phyloP scores from a whole-genome alignment of 1,140 invertebrate species.

The Hycleus phaleratus region DNA sequence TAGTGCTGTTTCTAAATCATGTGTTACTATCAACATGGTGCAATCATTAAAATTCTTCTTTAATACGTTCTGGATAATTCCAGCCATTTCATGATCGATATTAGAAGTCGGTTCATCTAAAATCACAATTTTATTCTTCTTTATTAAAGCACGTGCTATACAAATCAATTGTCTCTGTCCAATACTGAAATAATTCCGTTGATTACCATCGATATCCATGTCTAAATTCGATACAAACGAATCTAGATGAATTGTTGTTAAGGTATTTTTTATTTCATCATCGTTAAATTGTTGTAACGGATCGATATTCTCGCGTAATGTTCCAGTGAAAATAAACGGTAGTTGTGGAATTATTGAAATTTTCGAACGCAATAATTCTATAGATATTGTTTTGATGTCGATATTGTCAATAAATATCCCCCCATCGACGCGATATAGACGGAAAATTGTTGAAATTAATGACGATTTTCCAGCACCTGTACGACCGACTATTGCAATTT shows the following conservation, averaged over 20 bases:
- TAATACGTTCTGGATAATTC: conserved; percentile 31
- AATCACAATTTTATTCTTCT: conserved; percentile 45
- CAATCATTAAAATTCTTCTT: conserved; percentile 52
- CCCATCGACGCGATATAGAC: conserved; percentile 19
- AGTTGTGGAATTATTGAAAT: conserved; percentile 65
- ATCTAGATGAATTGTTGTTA: background rate
- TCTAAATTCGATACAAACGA: conserved; percentile 25
- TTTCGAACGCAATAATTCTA: conserved; percentile 42
- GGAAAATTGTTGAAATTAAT: conserved; percentile 53
- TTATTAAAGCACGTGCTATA: conserved; percentile 65
- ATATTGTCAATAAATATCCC: conserved; percentile 18
- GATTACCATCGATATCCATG: background rate
- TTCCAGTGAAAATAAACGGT: conserved; percentile 56
- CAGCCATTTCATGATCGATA: conserved; percentile 41
- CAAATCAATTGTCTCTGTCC: conserved; percentile 42
- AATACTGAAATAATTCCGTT: conserved; percentile 11
- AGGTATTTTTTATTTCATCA: conserved; percentile 28
- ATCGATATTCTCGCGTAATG: conserved; percentile 54
- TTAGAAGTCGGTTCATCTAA: conserved; percentile 54
- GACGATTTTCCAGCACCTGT: conserved; percentile 79
- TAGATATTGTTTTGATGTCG: conserved; percentile 6
- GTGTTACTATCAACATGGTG: conserved; percentile 43
- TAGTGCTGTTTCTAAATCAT: conserved; percentile 47
- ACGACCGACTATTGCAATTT: conserved; percentile 58
- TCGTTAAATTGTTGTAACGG: conserved; percentile 48